Base-by-base conservation (phyloP, 2,888 invertebrate species). In the Drosophila mimetica region DNA sequence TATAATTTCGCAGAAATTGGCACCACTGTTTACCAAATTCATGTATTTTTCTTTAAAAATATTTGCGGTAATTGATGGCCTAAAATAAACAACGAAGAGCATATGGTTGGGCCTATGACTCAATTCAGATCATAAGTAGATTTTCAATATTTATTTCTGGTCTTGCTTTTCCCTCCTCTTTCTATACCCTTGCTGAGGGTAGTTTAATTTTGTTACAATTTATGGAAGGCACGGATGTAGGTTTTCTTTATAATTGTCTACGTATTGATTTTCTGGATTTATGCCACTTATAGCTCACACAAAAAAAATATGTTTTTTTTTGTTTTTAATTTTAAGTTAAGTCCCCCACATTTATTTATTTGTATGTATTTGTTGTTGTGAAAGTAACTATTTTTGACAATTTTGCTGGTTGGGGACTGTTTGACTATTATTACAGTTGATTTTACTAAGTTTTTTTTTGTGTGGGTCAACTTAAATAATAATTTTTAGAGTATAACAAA, bases 91-190 rank as follows among this genome's bases (percentile, higher is more conserved):
- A 25, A 1, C 8, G 16, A 6, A 9, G 13, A 2, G 2, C 16
- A n/a, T 18, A 7, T n/a, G 25, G 4, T 2, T 2, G 30, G 16
- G 16, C 13, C 48, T 48, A 18, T 34, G 32, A 16, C 48, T 48
- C 32, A 34, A n/a, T 3, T 44, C 0, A n/a, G 16, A 47, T 3
- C 47, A 47, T 18, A 47, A 30, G 13, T 36, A 11, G 28, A 36
- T 50, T 48, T 52, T 58, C 13, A 16, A 51, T 20, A 32, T 47
- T 47, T 47, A 36, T 47, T 55, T 55, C 2, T 4, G 9, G 16
- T 1, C 25, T 22, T 16, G 9, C 20, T 16, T 13, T 4, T 11
- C 8, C 14, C 30, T 22, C 2, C 8, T 53, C 30, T 11, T 1
- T 2, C 9, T 46, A 9, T 54, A 28, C 42, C n/a, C 22, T 18